Conservation (phyloP, 2,113 vertebrate species). For the Connochaetes taurinus region DNA sequence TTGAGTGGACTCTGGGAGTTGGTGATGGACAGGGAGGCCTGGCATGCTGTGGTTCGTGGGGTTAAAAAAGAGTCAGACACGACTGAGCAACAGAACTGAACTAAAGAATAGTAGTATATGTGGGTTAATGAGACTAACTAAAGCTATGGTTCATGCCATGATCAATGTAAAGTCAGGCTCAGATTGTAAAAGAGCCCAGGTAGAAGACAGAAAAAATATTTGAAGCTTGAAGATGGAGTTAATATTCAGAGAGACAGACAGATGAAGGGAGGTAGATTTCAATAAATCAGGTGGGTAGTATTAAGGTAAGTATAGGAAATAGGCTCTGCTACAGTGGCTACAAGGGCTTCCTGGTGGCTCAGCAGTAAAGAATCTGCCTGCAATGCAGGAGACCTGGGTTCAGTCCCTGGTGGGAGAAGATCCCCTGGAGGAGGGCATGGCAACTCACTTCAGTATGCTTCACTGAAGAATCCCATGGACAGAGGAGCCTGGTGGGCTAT, state of each 20-base stretch:
- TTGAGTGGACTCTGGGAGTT: too few species aligned
- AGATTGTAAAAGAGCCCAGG: not conserved
- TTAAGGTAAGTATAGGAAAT: not conserved
- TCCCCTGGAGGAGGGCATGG: not conserved
- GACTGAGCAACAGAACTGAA: too few species aligned
- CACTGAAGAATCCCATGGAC: not conserved
- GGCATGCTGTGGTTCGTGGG: too few species aligned
- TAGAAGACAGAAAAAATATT: not conserved
- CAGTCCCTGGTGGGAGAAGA: not conserved
- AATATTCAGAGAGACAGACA: not conserved
- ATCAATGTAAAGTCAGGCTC: not conserved
- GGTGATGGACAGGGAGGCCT: too few species aligned
- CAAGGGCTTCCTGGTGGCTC: not conserved
- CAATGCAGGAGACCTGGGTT: not conserved
- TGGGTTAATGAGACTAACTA: not conserved
- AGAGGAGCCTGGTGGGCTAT: not conserved
- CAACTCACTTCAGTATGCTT: not conserved
- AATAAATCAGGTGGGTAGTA: not conserved
- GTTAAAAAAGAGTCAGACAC: too few species aligned
- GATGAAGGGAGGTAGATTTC: not conserved
- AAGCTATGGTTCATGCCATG: not conserved
- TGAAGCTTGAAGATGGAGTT: not conserved
- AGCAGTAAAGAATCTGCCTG: not conserved
- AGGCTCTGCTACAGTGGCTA: not conserved
- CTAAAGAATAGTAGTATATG: not conserved